Percentiles rank a stretch among this genome's conserved stretches.
phyloP scores from a whole-genome alignment of 2,888 invertebrate genomes.

The Microdon myrmicae region DNA sequence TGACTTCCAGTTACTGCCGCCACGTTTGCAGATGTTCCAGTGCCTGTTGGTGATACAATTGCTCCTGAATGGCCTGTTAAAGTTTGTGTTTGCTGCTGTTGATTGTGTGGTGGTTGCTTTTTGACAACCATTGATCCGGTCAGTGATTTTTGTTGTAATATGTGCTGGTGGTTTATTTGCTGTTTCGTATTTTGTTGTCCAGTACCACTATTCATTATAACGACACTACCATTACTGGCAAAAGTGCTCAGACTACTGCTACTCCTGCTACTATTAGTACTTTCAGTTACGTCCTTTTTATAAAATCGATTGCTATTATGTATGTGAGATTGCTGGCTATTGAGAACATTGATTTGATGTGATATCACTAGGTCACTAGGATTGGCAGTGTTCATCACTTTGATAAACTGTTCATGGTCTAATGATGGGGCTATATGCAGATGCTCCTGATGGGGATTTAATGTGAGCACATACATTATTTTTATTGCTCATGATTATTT shows the following conservation, averaged over 20 bases:
- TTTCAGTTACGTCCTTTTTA: slow-evolving; percentile 48
- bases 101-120: slow-evolving; percentile 8
- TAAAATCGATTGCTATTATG: slow-evolving; percentile 36
- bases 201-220: slow-evolving; percentile 55
- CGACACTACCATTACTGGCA: slow-evolving; percentile 51
- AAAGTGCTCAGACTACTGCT: slow-evolving; percentile 48
- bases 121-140: no score
- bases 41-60: slow-evolving; percentile 32
- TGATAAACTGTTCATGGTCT: slow-evolving; percentile 27
- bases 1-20: slow-evolving; percentile 51
- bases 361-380: slow-evolving; percentile 57
- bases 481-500: slow-evolving; percentile 32
- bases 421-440: slow-evolving; percentile 17
- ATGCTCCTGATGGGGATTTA: slow-evolving; percentile 34
- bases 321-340: slow-evolving; percentile 30
- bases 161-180: slow-evolving; percentile 49
- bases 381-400: slow-evolving; percentile 46
- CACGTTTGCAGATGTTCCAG: slow-evolving; percentile 43
- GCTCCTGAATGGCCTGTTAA: slow-evolving; percentile 33
- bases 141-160: slow-evolving; percentile 23
- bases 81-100: slow-evolving; percentile 26
- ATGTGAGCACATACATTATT: slow-evolving; percentile 42
- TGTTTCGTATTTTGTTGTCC: slow-evolving; percentile 36
- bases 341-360: slow-evolving; percentile 43
- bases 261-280: slow-evolving; percentile 50